Conservation (phyloP, 23 tunicate species). For the Halocynthia roretzi region DNA sequence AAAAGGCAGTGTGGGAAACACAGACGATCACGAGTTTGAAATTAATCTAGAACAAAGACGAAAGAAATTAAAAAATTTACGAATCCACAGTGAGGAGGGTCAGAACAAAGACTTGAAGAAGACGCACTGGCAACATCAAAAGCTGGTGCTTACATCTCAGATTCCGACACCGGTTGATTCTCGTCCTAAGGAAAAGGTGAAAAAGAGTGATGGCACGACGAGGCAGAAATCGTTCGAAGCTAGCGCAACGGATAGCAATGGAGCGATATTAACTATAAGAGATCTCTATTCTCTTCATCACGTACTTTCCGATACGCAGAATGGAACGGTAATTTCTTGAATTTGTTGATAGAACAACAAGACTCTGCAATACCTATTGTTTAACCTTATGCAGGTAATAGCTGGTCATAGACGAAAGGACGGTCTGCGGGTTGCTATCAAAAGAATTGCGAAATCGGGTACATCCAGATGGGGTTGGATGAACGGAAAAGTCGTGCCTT, state of each 20-base stretch:
- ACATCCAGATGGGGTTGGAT: slow-evolving; percentile 89
- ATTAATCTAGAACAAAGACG: slow-evolving; percentile 4
- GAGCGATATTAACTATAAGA: slow-evolving; percentile 57
- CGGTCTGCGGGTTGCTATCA: slow-evolving; percentile 90
- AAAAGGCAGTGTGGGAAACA: neutral
- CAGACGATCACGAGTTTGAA: slow-evolving; percentile 19
- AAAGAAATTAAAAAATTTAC: neutral
- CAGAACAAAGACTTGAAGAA: neutral
- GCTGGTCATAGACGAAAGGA: slow-evolving; percentile 84
- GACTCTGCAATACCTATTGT: neutral
- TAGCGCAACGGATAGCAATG: slow-evolving; percentile 17
- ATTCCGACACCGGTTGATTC: slow-evolving; percentile 17
- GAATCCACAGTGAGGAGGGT: neutral
- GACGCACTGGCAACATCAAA: slow-evolving; percentile 89
- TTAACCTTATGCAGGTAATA: slow-evolving; percentile 57
- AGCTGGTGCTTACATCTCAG: slow-evolving; percentile 66
- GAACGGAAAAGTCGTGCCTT: slow-evolving; percentile 87
- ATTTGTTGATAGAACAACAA: neutral
- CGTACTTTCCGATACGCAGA: slow-evolving; percentile 94
- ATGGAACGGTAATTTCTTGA: slow-evolving; percentile 83
- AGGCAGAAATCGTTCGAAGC: slow-evolving; percentile 12
- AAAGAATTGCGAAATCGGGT: slow-evolving; percentile 75
- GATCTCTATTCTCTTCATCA: slow-evolving; percentile 87
- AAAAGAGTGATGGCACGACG: neutral
- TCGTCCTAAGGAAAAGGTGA: neutral